Conservation (phyloP, 2,797 vertebrate genomes). For the Cyprinodon diabolis region DNA sequence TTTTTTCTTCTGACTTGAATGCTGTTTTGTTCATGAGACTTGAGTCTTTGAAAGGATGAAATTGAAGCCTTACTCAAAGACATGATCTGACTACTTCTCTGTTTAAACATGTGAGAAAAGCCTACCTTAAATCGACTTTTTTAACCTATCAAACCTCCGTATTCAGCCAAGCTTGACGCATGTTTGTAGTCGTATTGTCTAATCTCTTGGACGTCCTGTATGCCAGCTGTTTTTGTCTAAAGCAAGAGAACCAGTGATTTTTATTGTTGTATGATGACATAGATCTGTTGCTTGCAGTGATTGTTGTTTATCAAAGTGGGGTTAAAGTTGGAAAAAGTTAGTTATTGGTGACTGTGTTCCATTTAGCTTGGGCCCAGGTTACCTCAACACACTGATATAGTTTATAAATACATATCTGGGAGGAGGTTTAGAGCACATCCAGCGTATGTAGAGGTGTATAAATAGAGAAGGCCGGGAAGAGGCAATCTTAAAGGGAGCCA, state of each 20-base stretch:
- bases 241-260: conserved; percentile 73
- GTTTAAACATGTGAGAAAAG: conserved; percentile 31
- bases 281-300: conserved; percentile 78
- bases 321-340: conserved; percentile 73
- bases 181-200: conserved; percentile 78
- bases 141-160: conserved; percentile 44
- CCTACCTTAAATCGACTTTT: conserved; percentile 31
- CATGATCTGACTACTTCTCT: conserved; percentile 26
- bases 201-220: conserved; percentile 75
- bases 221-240: conserved; percentile 75
- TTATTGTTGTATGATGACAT: conserved; percentile 76
- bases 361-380: conserved; percentile 64
- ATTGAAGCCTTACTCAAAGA: conserved; percentile 27
- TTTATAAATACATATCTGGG: conserved; percentile 37
- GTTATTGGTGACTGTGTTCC: conserved; percentile 71
- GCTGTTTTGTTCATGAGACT: conserved; percentile 55
- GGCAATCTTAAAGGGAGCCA: conserved; percentile 29
- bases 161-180: conserved; percentile 71
- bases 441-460: conserved; percentile 31
- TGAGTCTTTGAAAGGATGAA: conserved; percentile 29
- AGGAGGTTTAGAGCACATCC: conserved; percentile 51
- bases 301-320: conserved; percentile 78
- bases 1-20: conserved; percentile 58
- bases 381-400: conserved; percentile 30
- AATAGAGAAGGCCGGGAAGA: conserved; percentile 37